Evolutionary conservation across 2,888 invertebrate species (phyloP).

Genomic region (Corythucha ciliata): DNA sequence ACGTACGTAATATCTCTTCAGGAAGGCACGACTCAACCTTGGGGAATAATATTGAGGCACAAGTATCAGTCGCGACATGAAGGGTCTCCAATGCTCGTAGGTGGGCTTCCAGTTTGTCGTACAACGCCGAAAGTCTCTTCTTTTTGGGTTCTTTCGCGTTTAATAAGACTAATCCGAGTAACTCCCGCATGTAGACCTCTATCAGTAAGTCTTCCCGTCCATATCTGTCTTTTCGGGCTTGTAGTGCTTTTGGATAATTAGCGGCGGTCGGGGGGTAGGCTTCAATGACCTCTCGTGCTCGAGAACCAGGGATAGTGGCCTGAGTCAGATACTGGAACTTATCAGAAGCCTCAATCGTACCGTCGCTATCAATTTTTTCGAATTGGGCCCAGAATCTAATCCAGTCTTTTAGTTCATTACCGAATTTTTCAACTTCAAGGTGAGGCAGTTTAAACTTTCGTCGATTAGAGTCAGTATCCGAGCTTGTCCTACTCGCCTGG

Average conservation of each 20-base stretch:
- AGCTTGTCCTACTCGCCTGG: no score
- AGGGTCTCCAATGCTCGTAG: constrained; percentile 36
- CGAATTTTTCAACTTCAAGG: constrained; percentile 34
- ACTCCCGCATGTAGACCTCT: constrained; percentile 36
- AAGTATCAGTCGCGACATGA: constrained; percentile 35
- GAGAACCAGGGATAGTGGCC: constrained; percentile 25
- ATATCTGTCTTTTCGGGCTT: constrained; percentile 29
- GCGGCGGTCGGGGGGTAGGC: constrained; percentile 33
- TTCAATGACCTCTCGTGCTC: constrained; percentile 34
- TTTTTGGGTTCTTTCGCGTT: constrained; percentile 29
- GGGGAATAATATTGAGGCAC: constrained; percentile 37
- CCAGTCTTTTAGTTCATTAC: constrained; percentile 34
- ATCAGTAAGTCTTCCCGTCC: constrained; percentile 34
- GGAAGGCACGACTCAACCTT: constrained; percentile 38
- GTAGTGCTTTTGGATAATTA: constrained; percentile 36
- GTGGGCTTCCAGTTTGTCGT: constrained; percentile 37
- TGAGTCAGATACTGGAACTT: constrained; percentile 37
- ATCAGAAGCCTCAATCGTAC: constrained; percentile 25
- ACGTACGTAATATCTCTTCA: constrained; percentile 34
- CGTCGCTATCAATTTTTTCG: constrained; percentile 34
- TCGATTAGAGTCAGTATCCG: no score
- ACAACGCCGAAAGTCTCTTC: constrained; percentile 23
- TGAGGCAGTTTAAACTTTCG: no score
- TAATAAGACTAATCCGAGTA: constrained; percentile 36
- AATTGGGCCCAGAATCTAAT: constrained; percentile 36